Evolutionary conservation across 1,140 invertebrate species (phyloP).

Genomic region (Drosophila auraria): DNA sequence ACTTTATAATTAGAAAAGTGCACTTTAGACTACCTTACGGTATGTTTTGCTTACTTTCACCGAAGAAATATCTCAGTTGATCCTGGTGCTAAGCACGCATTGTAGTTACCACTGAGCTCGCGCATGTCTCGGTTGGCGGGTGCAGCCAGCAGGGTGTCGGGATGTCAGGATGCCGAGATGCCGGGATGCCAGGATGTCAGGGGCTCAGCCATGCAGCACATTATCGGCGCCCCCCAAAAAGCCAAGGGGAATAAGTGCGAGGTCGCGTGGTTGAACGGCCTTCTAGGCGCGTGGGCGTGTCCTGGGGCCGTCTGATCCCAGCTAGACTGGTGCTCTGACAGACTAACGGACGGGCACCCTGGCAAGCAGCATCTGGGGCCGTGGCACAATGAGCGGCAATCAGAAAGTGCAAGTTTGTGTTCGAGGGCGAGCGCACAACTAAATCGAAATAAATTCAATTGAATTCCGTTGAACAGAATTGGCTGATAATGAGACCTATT

Average conservation of each 20-base stretch:
- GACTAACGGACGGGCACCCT: constrained; percentile 5
- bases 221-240: constrained; percentile 21
- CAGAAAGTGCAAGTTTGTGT: constrained; percentile 47
- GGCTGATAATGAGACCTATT: constrained; percentile 40
- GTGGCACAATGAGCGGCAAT: constrained; percentile 45
- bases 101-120: background rate
- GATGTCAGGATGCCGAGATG: constrained; percentile 19
- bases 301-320: constrained; percentile 32
- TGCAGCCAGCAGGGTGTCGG: constrained; percentile 40
- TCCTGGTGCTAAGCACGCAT: background rate
- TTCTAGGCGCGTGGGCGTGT: constrained; percentile 35
- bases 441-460: constrained; percentile 41
- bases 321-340: constrained; percentile 11
- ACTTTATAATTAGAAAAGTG: too few relatives aligned
- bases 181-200: constrained; percentile 30
- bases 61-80: background rate
- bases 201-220: constrained; percentile 51
- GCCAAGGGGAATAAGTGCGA: background rate
- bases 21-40: too few relatives aligned
- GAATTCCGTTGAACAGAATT: constrained; percentile 40
- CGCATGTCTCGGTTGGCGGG: constrained; percentile 2
- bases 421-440: constrained; percentile 9
- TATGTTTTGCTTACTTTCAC: background rate
- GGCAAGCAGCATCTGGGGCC: constrained; percentile 25
- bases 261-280: constrained; percentile 16